Evolutionary conservation across 2,888 invertebrate species (phyloP).

Genomic region (Conistra vaccinii): DNA sequence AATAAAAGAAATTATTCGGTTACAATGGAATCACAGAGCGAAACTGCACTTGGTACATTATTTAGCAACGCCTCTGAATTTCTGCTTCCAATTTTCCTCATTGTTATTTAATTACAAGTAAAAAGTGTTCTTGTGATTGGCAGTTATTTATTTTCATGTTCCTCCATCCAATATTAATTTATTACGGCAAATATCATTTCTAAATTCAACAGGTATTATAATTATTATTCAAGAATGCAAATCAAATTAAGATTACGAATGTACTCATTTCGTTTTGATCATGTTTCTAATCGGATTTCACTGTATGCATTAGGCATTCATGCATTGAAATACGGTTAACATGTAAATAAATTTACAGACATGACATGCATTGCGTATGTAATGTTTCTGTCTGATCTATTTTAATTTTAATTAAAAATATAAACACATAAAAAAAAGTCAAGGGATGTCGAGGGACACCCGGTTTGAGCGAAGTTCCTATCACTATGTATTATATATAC

Average conservation of each 20-base stretch:
- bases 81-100: conserved; percentile 12
- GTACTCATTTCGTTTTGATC: conserved; percentile 30
- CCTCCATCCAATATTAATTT: not conserved
- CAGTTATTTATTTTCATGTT: not conserved
- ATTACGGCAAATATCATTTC: conserved; percentile 5
- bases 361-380: conserved; percentile 17
- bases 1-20: conserved; percentile 40
- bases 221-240: conserved; percentile 35
- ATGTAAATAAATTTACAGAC: conserved; percentile 28
- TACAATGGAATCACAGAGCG: conserved; percentile 32
- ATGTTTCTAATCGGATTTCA: conserved; percentile 36
- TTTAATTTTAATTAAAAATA: conserved; percentile 9
- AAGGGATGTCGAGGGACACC: no score
- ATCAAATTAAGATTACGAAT: conserved; percentile 50
- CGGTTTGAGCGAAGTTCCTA: no score
- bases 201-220: conserved; percentile 12
- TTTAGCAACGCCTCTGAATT: conserved; percentile 36
- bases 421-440: not conserved
- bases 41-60: conserved; percentile 25
- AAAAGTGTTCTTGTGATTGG: not conserved
- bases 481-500: no score
- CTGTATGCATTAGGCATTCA: conserved; percentile 39
- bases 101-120: not conserved
- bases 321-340: conserved; percentile 43
- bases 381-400: conserved; percentile 5